A percentile compares a stretch with the other conserved stretches of the same genome.
These are phyloP conservation scores for Microcebus ravelobensis DNA, from an alignment of 2,113 vertebrate species.

Conservation along the genomic window DNA sequence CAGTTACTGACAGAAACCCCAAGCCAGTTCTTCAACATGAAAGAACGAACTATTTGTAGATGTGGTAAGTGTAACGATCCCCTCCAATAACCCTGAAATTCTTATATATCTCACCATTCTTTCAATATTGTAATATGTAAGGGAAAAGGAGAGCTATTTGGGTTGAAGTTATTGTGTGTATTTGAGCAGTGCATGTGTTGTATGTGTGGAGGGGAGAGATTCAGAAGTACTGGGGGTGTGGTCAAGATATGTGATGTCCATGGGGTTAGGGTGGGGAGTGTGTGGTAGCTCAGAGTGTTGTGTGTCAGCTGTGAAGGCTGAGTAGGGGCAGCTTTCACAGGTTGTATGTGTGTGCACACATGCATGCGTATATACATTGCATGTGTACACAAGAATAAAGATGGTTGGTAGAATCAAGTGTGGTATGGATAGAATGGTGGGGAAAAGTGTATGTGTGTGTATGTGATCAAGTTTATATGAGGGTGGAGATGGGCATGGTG, in stretches of 20 bases:
- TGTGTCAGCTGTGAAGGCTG: not conserved
- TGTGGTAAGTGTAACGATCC: not conserved
- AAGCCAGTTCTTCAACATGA: not conserved
- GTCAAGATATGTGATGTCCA: not conserved
- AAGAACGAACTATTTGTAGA: not conserved
- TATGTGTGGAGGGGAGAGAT: no score
- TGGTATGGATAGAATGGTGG: not conserved
- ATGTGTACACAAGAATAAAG: not conserved
- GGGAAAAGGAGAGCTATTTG: not conserved
- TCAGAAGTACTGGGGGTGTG: not conserved
- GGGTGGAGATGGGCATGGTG: no score
- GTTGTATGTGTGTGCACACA: not conserved
- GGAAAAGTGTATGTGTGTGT: not conserved
- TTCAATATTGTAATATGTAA: not conserved
- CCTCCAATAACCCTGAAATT: not conserved
- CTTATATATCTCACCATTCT: not conserved
- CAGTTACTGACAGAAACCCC: not conserved
- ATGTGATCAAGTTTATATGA: not conserved
- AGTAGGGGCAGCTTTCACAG: not conserved
- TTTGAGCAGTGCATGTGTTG: not conserved
- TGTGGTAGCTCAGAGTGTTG: not conserved
- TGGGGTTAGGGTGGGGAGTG: not conserved
- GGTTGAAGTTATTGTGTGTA: not conserved
- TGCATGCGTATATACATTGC: not conserved
- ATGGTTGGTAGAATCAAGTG: not conserved